Evolutionary conservation across 1,140 invertebrate species (phyloP), one percentile per base, ranked within the genome.

Genomic region (Conus ventricosus): DNA sequence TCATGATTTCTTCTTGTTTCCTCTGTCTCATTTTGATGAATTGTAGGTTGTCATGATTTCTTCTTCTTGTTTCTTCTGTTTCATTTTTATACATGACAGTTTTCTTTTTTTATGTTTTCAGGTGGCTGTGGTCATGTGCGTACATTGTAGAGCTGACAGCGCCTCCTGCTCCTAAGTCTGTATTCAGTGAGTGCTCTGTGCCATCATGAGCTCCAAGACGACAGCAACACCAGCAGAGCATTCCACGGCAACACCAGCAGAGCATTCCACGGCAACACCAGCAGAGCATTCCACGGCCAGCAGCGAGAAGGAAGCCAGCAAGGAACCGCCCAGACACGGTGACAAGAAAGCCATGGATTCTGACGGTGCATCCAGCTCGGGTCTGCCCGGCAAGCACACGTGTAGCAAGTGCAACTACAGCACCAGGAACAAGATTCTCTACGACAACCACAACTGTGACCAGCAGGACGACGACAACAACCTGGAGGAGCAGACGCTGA

Each of bases 401-500:
- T 80, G 67, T 71, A n/a, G 39, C 54, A 90, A 90, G 25, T 87
- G 90, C 75, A 60, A 2, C 11, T 82, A 63, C 51, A 82, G 78
- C 25, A 89, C 84, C 23, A 80, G 85, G 63, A 87, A 87, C n/a
- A 89, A 90, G 51, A 78, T 85, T 51, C 85, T 89, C 11, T 78
- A 87, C 53, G 88, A 87, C 20, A 89, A 87, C 71, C 88, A 90
- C 71, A 88, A 86, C 76, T 88, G 85, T 87, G 83, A 87, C 20
- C 67, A 85, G 54, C 60, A 84, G n/a, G 88, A 84, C 63, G 84
- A 84, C 17, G 55, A 85, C 57, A 20, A 39, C 27, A 27, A 25
- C 20, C 80, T 90, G 10, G 90, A 87, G 57, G 82, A 87, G 75
- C 89, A 90, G 60, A 87, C 88, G 5, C 85, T 90, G 27, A 90